Base-by-base conservation (phyloP, 64 coral and sea anemone species). In the Acropora yongei region DNA sequence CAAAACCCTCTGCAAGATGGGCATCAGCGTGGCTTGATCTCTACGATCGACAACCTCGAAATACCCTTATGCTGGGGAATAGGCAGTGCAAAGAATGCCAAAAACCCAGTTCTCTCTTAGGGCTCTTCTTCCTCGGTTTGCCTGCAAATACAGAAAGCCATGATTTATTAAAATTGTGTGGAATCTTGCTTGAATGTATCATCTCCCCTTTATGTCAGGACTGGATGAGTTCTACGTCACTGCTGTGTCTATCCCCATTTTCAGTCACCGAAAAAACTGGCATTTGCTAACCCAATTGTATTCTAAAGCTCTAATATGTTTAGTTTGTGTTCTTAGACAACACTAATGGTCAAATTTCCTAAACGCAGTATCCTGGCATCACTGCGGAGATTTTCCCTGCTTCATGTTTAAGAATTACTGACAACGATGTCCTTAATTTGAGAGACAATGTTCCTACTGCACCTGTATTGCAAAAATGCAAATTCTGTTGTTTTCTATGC, bases 1-100 rank as follows among this genome's bases (percentile, higher is more conserved):
- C 44, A 49, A 77, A 77, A 77, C 75, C 75, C 45, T 77, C 75
- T 77, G 75, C 75, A 77, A 48, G 75, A 77, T 77, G 75, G 75
- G 75, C 14, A 47, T 77, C 75, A 77, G 16, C 4, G 43, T 77
- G 9, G 44, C 75, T 77, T 12, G 40, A 77, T 77, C 75, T 77
- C 75, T 79, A 19, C 17, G 47, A 17, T 53, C 77, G 10, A 79
- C 47, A 19, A 79, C 77, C 47, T 79, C 47, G 48, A 79, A 79
- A 53, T 79, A 79, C n/a, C 77, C 77, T 79, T n/a, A 2, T 9
- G 47, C 76, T 78, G 76, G 47, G 45, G 76, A 49, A 53, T 78
- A 78, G 47, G 44, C 12, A 18, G 48, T 79, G 9, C 47, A 51
- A 8, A 79, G 17, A 47, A 79, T 18, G 47, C 77, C 47, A 79